Base-by-base conservation (phyloP, 2,113 vertebrate species). In the Xenopus laevis region DNA sequence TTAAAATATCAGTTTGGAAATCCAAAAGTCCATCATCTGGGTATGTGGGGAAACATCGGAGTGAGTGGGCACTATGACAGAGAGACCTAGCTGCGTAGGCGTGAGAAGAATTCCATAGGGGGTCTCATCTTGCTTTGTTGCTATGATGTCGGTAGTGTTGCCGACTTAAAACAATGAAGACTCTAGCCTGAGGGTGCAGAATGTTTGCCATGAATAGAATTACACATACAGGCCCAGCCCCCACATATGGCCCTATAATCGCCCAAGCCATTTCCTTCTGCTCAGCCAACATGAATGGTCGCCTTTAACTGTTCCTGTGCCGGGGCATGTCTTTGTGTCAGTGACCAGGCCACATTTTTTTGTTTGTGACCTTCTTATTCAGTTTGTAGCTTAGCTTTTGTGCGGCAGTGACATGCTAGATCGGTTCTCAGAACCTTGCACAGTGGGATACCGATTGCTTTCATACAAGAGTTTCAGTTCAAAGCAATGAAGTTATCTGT, bases 231-330 rank as follows among this genome's bases (percentile, higher is more conserved):
- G 30, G 55, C 68, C 68, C 74, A 71, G 68, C 74, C 67, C 74
- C 74, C 68, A 65, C 74, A 77, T 60, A 71, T 71, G 74, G 59
- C 67, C 64, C 60, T 65, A 65, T 77, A 23, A 71, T 65, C 65
- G 50, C 68, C 63, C 21, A 18, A 23, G 20, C 55, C 52, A 77
- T 58, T 71, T 64, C 74, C 74, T 77, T 52, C 62, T 40, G 62
- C 57, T 57, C n/a, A 21, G 58, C 45, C 74, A 46, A 30, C 33
- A 70, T 50, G 55, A 68, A 23, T 47, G 20, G 68, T 17, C 67
- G 10, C 27, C 40, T 55, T 77, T 77, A 75, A 75, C 72, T 68
- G 23, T 59, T 75, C 66, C 55, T 75, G 45, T 21, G n/a, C 57
- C 58, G 52, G 65, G 68, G 21, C 44, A 8, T 55, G 53, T n/a